These are phyloP conservation scores for Maconellicoccus hirsutus DNA, from an alignment of 1,140 invertebrate genomes.

Conservation along the genomic window DNA sequence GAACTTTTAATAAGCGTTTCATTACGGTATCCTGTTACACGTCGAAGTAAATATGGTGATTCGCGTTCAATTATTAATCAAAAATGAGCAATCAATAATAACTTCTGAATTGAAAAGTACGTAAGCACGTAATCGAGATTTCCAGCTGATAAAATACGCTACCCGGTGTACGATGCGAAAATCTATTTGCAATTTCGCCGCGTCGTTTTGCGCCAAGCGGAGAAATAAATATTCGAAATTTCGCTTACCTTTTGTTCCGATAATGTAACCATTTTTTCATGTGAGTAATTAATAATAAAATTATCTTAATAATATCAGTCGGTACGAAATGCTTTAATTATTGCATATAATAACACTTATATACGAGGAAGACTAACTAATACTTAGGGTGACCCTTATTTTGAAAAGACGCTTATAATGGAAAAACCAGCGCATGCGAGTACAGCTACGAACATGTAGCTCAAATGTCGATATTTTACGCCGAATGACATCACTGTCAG, in stretches of 20 bases:
- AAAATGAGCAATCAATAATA: background rate
- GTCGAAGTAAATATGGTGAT: background rate
- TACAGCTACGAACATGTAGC: constrained; percentile 7
- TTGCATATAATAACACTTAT: constrained; percentile 3
- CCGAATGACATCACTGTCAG: background rate
- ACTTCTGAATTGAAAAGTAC: background rate
- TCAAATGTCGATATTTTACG: constrained; percentile 1
- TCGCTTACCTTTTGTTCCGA: background rate
- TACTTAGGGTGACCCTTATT: constrained; percentile 7
- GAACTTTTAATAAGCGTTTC: background rate
- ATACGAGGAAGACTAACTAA: constrained; percentile 8
- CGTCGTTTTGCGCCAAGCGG: too few relatives aligned
- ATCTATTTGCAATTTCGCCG: too few relatives aligned
- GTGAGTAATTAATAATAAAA: background rate
- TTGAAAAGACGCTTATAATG: background rate
- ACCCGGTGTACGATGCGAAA: too few relatives aligned
- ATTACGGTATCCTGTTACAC: background rate
- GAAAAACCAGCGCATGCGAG: background rate
- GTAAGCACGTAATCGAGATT: background rate
- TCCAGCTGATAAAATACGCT: background rate
- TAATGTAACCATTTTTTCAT: background rate
- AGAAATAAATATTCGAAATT: too few relatives aligned
- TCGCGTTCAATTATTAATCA: constrained; percentile 9
- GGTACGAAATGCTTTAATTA: constrained; percentile 9
- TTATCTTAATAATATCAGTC: constrained; percentile 3